Base-by-base conservation (phyloP, 2,797 vertebrate genomes). In the Knipowitschia caucasica region DNA sequence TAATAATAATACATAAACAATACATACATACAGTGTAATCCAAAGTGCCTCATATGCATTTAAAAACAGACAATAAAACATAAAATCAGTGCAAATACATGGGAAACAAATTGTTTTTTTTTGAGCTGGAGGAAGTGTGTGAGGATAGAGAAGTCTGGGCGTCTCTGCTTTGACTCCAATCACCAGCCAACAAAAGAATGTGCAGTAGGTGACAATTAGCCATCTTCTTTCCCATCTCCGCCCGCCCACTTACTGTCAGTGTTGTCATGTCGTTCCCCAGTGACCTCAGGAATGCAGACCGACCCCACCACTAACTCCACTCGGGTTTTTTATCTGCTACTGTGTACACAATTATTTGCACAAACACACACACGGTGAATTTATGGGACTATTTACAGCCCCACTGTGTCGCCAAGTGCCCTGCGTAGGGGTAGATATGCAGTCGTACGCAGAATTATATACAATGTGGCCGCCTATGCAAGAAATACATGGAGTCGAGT, bases 301-400 rank as follows among this genome's bases (percentile, higher is more conserved):
- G 67, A 78, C 66, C 42, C 53, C 18, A 62, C 54, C 52, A 39
- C 63, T 56, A 53, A 71, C 62, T 62, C 11, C 25, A 23, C 72
- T 64, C 67, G 0, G 57, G 66, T 69, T 51, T 47, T 47, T 47
- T 53, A 75, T 40, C 26, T 31, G 21, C 25, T 31, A 29, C 40
- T 47, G 17, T 47, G 18, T 35, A 17, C 44, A 56, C 53, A 47
- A 25, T 34, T 34, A 58, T 23, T 34, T 50, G 54, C 33, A 62
- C 33, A 55, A 15, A 14, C 56, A 66, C 36, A 66, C 36, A 40
- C 67, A 31, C 1, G 0, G 26, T 35, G 56, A 45, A 86, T 88
- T 88, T 87, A 89, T 75, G 42, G 71, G 61, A 59, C 71, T 80
- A 61, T 83, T 85, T 80, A 75, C 80, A 5, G 47, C 64, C 40